Conservation (phyloP, 30 jellyfish, hydroid and myxozoan genomes). For the Chironex yamaguchii region DNA sequence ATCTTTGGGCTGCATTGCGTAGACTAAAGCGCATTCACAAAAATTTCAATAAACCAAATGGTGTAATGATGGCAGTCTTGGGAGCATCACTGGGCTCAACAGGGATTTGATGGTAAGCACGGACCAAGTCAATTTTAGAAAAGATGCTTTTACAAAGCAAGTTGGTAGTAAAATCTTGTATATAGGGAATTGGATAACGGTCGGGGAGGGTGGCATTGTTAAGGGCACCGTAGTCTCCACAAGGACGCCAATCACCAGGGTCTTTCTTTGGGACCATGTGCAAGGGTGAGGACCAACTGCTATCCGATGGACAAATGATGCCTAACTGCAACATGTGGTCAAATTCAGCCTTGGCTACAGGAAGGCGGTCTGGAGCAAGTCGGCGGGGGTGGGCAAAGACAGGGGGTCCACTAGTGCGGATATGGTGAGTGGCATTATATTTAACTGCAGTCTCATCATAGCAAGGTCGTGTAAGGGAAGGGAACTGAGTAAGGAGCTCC, state of each 20-base stretch:
- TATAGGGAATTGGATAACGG: slow-evolving; percentile 36
- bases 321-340: slow-evolving; percentile 37
- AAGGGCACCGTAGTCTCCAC: slow-evolving; percentile 61
- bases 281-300: slow-evolving; percentile 63
- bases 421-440: slow-evolving; percentile 57
- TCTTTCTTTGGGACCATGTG: slow-evolving; percentile 65
- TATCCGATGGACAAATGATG: slow-evolving; percentile 37
- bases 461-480: not conserved
- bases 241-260: slow-evolving; percentile 73
- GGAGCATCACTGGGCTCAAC: slow-evolving; percentile 44
- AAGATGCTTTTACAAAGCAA: slow-evolving; percentile 6
- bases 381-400: slow-evolving; percentile 69
- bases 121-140: not conserved
- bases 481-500: not conserved
- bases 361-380: slow-evolving; percentile 42
- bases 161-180: slow-evolving; percentile 25
- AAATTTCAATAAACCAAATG: slow-evolving; percentile 62
- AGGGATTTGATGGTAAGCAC: slow-evolving; percentile 30
- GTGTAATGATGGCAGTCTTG: slow-evolving; percentile 59
- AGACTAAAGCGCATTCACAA: slow-evolving; percentile 68
- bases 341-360: slow-evolving; percentile 26
- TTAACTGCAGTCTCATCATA: slow-evolving; percentile 37
- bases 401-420: slow-evolving; percentile 60
- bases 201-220: slow-evolving; percentile 36
- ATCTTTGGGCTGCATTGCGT: slow-evolving; percentile 70